Evolutionary conservation across 1,140 invertebrate species (phyloP).

Genomic region (Rhopalosiphum maidis): DNA sequence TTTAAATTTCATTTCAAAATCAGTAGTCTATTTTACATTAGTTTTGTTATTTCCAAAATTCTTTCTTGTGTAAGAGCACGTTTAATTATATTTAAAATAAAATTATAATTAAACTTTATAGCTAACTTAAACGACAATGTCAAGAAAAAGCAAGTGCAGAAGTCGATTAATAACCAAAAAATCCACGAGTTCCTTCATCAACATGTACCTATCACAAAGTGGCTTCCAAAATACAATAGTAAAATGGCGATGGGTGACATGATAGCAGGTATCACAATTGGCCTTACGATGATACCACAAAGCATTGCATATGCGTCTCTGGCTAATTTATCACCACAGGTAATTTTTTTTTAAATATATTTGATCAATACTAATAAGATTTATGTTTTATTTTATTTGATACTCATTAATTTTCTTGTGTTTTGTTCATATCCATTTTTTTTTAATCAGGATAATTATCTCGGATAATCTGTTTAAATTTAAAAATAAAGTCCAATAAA

Average conservation of each 20-base stretch:
- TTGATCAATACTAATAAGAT: background rate
- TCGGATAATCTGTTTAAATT: no score
- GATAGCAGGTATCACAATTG: slow-evolving; percentile 72
- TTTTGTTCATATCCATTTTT: no score
- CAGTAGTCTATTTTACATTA: no score
- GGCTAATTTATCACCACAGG: slow-evolving; percentile 69
- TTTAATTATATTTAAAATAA: background rate
- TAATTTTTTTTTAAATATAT: slow-evolving; percentile 59
- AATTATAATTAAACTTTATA: background rate
- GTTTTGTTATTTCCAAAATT: background rate
- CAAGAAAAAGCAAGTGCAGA: background rate
- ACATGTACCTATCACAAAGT: slow-evolving; percentile 65
- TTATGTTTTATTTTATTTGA: background rate
- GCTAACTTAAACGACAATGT: background rate
- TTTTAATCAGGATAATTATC: no score
- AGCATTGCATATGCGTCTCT: slow-evolving; percentile 74
- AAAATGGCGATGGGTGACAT: slow-evolving; percentile 66
- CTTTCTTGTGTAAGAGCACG: background rate
- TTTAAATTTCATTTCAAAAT: no score
- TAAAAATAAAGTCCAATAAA: no score
- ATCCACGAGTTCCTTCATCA: background rate
- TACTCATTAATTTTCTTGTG: background rate
- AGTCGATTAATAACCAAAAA: background rate
- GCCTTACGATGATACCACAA: slow-evolving; percentile 74
- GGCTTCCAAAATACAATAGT: slow-evolving; percentile 66